Evolutionary conservation across 1,140 invertebrate genomes (phyloP), one percentile per base, ranked within the genome.

Genomic region (Danaus plexippus): DNA sequence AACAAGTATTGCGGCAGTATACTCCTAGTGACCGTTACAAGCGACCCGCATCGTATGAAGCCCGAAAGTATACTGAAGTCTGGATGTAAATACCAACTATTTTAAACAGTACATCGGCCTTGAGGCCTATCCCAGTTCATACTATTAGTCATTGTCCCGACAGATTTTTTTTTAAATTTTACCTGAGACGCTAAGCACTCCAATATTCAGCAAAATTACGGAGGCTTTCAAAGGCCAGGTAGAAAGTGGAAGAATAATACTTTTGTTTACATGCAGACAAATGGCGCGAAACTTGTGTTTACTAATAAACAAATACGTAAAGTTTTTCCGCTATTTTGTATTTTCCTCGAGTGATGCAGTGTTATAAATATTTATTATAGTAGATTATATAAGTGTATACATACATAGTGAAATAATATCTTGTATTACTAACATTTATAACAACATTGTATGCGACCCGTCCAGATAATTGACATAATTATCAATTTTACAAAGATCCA

Each of bases 21-120:
- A 67, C 56, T 56, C 46, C 61, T 40, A 65, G 22, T 32, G 61
- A 62, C 48, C 53, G 43, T 62, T 46, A 56, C 64, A 53, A 47
- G 66, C 61, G 73, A 75, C 77, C 71, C 78, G 80, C 65, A 59
- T 76, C 69, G 71, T 45, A 48, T 73, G 76, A 75, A 66, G 68
- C 64, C 67, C 72, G 63, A 75, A 82, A 69, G 63, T 67, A 75
- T 74, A 86, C 80, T 86, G 83, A 84, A 80, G 75, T 72, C 80
- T 74, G 80, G 80, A 79, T 75, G 71, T 66, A 62, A 73, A 66
- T 67, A 66, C 72, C 51, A 69, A 75, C 75, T 64, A 67, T 83
- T 84, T 79, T 83, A 86, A 86, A 77, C 69, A 76, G 74, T 77
- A 67, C 61, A 69, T 67, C 71, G 78, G 71, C 80, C 80, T 85